Percentiles rank a stretch among this genome's conserved stretches.
phyloP scores from a whole-genome alignment of 2,888 invertebrate genomes.

The Marronus borbonicus region DNA sequence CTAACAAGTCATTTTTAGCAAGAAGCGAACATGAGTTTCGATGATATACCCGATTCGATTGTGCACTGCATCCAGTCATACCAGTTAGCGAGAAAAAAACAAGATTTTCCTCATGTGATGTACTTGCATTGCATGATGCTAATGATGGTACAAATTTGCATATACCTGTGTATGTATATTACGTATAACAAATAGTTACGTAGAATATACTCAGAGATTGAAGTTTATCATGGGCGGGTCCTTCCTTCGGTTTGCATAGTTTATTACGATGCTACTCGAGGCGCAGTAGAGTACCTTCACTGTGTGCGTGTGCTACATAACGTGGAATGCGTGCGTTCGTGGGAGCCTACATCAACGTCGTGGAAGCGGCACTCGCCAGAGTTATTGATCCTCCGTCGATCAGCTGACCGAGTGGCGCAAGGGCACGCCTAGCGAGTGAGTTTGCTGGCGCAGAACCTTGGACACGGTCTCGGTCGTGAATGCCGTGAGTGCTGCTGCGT shows the following conservation, averaged over 20 bases:
- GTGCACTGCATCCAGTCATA: too few relatives aligned
- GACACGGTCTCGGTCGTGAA: conserved; percentile 45
- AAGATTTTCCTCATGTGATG: too few relatives aligned
- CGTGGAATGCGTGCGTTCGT: conserved; percentile 40
- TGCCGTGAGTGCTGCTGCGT: conserved; percentile 19
- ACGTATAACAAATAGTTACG: background rate
- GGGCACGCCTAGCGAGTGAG: conserved; percentile 56
- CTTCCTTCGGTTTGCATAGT: background rate
- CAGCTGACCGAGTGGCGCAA: conserved; percentile 62
- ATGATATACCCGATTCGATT: too few relatives aligned
- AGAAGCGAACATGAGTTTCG: too few relatives aligned
- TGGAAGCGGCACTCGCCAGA: conserved; percentile 49
- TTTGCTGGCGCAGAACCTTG: conserved; percentile 49
- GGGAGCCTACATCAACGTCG: conserved; percentile 40
- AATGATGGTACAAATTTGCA: background rate
- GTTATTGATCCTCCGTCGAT: conserved; percentile 58
- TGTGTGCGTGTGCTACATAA: conserved; percentile 30
- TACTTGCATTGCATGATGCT: too few relatives aligned
- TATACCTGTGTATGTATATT: background rate
- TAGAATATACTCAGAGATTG: too few relatives aligned
- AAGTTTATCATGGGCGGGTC: conserved; percentile 14
- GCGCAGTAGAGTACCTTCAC: background rate
- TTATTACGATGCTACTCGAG: conserved; percentile 11
- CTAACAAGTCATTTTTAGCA: too few relatives aligned
- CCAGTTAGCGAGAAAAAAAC: too few relatives aligned